Evolutionary conservation across 1,140 invertebrate species (phyloP).

Genomic region (Megalonaias nervosa): DNA sequence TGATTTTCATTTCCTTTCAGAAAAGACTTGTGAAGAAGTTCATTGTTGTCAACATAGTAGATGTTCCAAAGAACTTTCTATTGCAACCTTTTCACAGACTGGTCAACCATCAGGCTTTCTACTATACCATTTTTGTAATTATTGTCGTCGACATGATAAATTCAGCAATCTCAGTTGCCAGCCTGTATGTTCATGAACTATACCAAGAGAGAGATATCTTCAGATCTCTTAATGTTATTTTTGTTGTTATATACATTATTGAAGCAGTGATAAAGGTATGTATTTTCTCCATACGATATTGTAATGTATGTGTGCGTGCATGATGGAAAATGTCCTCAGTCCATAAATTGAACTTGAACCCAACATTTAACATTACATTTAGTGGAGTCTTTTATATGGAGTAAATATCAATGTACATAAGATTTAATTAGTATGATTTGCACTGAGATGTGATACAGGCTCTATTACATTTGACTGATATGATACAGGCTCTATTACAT

Average conservation of each 20-base stretch:
- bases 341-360: too few relatives aligned
- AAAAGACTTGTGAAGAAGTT: constrained; percentile 46
- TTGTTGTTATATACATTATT: constrained; percentile 54
- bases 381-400: too few relatives aligned
- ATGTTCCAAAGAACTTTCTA: constrained; percentile 28
- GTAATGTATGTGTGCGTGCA: too few relatives aligned
- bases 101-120: constrained; percentile 39
- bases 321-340: too few relatives aligned
- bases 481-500: too few relatives aligned
- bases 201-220: constrained; percentile 34
- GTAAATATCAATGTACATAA: too few relatives aligned
- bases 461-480: too few relatives aligned
- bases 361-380: too few relatives aligned
- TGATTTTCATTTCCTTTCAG: constrained; percentile 40
- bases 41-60: constrained; percentile 24
- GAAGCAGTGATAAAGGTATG: constrained; percentile 58
- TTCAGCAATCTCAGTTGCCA: constrained; percentile 35
- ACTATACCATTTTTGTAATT: constrained; percentile 48
- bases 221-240: constrained; percentile 43
- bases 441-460: too few relatives aligned
- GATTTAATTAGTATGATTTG: too few relatives aligned
- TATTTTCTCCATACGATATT: not conserved
- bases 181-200: constrained; percentile 31
- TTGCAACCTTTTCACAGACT: constrained; percentile 31
- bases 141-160: constrained; percentile 55